Conservation (phyloP, 2,797 vertebrate genomes). For the Eleutherodactylus coqui region DNA sequence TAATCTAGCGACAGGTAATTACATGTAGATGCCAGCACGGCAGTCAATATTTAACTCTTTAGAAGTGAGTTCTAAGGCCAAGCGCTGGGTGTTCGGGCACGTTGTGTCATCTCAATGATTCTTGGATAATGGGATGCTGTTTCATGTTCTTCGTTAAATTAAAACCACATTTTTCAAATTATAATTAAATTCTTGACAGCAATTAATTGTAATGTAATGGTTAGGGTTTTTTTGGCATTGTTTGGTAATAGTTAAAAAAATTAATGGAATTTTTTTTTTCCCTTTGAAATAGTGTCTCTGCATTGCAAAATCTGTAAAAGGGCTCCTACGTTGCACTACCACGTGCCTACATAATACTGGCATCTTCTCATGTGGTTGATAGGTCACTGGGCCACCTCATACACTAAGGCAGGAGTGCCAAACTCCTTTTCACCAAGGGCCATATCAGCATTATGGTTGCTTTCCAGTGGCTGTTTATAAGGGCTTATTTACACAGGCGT, state of each 20-base stretch:
- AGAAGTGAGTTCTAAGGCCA: not conserved
- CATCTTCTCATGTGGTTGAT: too few species aligned
- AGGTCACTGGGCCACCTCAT: too few species aligned
- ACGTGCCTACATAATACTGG: too few species aligned
- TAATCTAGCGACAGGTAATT: conserved; percentile 22
- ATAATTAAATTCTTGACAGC: not conserved
- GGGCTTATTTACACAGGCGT: too few species aligned
- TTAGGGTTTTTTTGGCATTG: not conserved
- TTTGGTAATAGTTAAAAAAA: not conserved
- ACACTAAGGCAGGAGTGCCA: too few species aligned
- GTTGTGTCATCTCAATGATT: not conserved
- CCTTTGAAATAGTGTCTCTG: not conserved
- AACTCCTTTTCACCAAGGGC: too few species aligned
- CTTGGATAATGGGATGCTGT: not conserved
- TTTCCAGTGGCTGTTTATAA: too few species aligned
- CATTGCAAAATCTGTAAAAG: not conserved
- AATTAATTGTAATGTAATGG: conserved; percentile 3
- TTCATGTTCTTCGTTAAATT: conserved; percentile 4
- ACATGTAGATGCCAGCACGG: conserved; percentile 11
- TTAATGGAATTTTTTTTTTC: not conserved
- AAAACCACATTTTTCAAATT: conserved; percentile 2
- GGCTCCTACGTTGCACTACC: too few species aligned
- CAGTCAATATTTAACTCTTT: conserved; percentile 48
- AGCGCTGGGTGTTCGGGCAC: conserved; percentile 12
- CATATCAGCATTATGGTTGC: too few species aligned